A percentile compares a stretch with the other conserved stretches of the same genome.
Evolutionary conservation across 2,888 invertebrate species (phyloP).

Genomic region (Falcaria lacertinaria): DNA sequence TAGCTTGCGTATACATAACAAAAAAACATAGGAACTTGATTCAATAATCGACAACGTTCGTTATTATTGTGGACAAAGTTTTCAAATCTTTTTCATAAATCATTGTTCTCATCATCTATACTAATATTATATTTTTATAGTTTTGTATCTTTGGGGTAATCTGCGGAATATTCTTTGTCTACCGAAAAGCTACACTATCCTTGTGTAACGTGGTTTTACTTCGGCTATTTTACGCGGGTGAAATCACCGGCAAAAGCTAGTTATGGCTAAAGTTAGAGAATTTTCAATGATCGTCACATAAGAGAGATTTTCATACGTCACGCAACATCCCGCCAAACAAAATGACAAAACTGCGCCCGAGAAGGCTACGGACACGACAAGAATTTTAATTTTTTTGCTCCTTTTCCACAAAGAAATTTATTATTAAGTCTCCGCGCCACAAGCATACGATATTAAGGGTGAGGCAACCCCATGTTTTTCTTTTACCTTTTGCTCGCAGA

Average conservation of each 20-base stretch:
- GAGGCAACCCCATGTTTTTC: conserved; percentile 41
- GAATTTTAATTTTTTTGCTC: conserved; percentile 73
- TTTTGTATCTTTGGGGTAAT: too few relatives aligned
- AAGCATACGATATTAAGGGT: conserved; percentile 57
- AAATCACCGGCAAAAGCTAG: too few relatives aligned
- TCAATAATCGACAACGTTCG: too few relatives aligned
- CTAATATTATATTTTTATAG: too few relatives aligned
- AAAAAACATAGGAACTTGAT: too few relatives aligned
- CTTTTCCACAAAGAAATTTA: conserved; percentile 69
- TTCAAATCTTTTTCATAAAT: too few relatives aligned
- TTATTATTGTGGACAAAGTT: conserved; percentile 17
- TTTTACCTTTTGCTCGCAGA: conserved; percentile 46
- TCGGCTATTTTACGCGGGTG: too few relatives aligned
- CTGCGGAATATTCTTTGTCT: too few relatives aligned
- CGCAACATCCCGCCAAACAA: conserved; percentile 55
- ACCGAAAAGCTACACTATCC: too few relatives aligned
- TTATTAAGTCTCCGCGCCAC: conserved; percentile 62
- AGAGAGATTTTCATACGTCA: conserved; percentile 57
- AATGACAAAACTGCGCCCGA: conserved; percentile 63
- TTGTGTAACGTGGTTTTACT: too few relatives aligned
- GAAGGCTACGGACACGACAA: conserved; percentile 53
- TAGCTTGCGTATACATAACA: too few relatives aligned
- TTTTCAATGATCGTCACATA: conserved; percentile 6
- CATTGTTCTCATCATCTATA: too few relatives aligned
- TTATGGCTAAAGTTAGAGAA: conserved; percentile 5